Evolutionary conservation across 2,113 vertebrate species (phyloP).

Genomic region (Thalassoma bifasciatum): DNA sequence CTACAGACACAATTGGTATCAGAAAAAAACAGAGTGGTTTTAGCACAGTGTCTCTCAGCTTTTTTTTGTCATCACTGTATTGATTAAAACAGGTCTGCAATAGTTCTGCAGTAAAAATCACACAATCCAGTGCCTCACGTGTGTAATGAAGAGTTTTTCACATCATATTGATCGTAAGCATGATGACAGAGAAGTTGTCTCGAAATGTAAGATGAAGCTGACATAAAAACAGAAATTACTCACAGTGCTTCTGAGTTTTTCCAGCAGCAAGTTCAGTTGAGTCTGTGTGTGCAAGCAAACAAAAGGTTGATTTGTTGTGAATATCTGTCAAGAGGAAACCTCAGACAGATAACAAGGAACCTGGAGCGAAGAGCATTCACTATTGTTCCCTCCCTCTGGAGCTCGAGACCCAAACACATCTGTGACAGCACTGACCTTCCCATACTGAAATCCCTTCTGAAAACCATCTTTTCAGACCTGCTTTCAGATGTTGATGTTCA

Average conservation of each 20-base stretch:
- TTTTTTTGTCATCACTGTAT: background rate
- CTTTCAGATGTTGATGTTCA: too few relatives aligned
- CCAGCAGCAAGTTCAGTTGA: slow-evolving; percentile 94
- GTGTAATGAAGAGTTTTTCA: too few relatives aligned
- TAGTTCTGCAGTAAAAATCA: too few relatives aligned
- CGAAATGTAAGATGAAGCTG: background rate
- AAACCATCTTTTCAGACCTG: too few relatives aligned
- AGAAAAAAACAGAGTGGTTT: background rate
- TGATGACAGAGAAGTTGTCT: too few relatives aligned
- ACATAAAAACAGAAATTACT: slow-evolving; percentile 76
- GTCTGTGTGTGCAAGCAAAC: slow-evolving; percentile 85
- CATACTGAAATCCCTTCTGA: too few relatives aligned
- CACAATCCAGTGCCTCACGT: too few relatives aligned
- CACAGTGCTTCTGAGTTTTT: slow-evolving; percentile 97
- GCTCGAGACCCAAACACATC: too few relatives aligned
- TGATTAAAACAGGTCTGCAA: too few relatives aligned
- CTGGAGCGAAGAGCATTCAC: background rate
- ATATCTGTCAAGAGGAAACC: background rate
- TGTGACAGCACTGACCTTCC: too few relatives aligned
- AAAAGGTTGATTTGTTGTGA: slow-evolving; percentile 20
- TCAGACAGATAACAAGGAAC: background rate
- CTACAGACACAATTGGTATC: slow-evolving; percentile 72
- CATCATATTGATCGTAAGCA: too few relatives aligned
- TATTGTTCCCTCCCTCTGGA: too few relatives aligned
- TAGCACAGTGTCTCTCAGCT: background rate